Percentiles rank a stretch among this genome's conserved stretches.
phyloP scores from a whole-genome alignment of 2,113 vertebrate species.

The Narcine bancroftii region DNA sequence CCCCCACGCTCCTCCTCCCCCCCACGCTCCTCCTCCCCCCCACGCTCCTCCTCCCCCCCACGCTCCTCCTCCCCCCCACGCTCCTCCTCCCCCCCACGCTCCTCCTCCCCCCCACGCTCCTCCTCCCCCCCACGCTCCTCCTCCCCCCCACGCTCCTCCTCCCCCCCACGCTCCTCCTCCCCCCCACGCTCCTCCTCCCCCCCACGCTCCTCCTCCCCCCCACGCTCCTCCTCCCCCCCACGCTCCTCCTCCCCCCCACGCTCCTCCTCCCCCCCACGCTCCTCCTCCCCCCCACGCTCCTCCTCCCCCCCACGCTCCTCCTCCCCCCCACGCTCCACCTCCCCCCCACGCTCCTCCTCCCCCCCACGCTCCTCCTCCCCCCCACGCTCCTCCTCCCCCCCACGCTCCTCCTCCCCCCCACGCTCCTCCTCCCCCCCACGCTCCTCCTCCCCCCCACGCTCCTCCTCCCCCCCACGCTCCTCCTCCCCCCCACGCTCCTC shows the following conservation, averaged over 20 bases:
- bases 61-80: too few species aligned
- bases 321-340: too few species aligned
- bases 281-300: neutral
- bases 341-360: neutral
- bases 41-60: accelerated
- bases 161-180: too few species aligned
- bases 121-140: too few species aligned
- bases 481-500: neutral
- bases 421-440: neutral
- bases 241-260: neutral
- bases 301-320: neutral
- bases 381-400: neutral
- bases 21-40: neutral
- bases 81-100: too few species aligned
- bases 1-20: neutral
- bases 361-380: neutral
- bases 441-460: neutral
- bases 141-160: too few species aligned
- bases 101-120: too few species aligned
- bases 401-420: neutral
- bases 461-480: neutral
- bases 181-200: too few species aligned
- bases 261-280: neutral
- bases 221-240: too few species aligned
- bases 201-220: too few species aligned